Percentiles rank a stretch among this genome's conserved stretches.
Conservation (phyloP, 2,113 vertebrate genomes). For the Tursiops truncatus region DNA sequence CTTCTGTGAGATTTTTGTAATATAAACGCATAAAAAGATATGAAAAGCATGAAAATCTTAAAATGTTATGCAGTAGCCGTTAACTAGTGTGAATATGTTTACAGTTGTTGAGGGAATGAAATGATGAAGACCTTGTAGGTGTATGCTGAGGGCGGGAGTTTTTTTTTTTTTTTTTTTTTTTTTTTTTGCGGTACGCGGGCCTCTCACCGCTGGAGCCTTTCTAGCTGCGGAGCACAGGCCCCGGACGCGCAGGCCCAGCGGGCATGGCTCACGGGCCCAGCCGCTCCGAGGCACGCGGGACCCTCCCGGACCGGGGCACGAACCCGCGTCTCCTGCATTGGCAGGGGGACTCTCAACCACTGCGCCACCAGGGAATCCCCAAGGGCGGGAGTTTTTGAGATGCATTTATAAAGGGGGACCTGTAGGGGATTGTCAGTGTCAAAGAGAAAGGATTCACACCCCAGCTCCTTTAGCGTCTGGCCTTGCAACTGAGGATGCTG, state of each 20-base stretch:
- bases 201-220: too few relatives aligned
- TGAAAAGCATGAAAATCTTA: background rate
- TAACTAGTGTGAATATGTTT: background rate
- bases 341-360: too few relatives aligned
- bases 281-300: too few relatives aligned
- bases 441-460: background rate
- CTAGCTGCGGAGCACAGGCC: too few relatives aligned
- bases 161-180: background rate
- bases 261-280: too few relatives aligned
- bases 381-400: background rate
- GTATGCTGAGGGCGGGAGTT: background rate
- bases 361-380: too few relatives aligned
- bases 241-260: too few relatives aligned
- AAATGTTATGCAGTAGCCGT: background rate
- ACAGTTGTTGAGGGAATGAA: background rate
- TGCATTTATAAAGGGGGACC: background rate
- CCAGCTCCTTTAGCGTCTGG: too few relatives aligned
- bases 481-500: background rate
- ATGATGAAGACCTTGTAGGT: background rate
- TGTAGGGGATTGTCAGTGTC: background rate
- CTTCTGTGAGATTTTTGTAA: background rate
- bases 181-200: too few relatives aligned
- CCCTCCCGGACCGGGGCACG: too few relatives aligned
- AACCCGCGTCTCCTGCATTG: too few relatives aligned
- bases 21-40: background rate